Evolutionary conservation across 2,797 vertebrate genomes (phyloP).

Genomic region (Enteromius treurensis): DNA sequence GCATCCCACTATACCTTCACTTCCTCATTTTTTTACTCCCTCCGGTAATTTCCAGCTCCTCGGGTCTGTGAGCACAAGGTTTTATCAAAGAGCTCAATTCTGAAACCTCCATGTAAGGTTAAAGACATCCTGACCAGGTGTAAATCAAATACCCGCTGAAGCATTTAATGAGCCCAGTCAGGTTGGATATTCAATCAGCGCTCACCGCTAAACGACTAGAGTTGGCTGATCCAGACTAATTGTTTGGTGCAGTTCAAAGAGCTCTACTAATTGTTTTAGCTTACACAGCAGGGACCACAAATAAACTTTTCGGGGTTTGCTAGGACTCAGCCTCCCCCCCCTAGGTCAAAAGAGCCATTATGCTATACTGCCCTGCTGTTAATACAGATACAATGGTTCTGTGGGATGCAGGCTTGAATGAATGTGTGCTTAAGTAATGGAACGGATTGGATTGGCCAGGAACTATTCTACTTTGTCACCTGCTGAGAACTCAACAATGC

Average conservation of each 20-base stretch:
- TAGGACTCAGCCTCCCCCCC: constrained; percentile 21
- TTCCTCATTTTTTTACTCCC: constrained; percentile 64
- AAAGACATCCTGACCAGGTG: constrained; percentile 55
- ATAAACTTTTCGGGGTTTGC: constrained; percentile 27
- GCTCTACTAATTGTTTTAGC: constrained; percentile 37
- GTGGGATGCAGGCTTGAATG: constrained; percentile 60
- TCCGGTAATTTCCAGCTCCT: constrained; percentile 70
- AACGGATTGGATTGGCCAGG: constrained; percentile 45
- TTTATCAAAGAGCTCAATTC: constrained; percentile 30
- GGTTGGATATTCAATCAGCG: constrained; percentile 47
- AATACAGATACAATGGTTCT: constrained; percentile 68
- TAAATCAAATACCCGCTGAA: constrained; percentile 63
- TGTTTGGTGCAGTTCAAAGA: constrained; percentile 34
- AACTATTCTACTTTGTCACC: constrained; percentile 62
- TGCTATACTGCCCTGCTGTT: constrained; percentile 29
- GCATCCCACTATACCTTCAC: constrained; percentile 54
- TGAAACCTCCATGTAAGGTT: constrained; percentile 13
- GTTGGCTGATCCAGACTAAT: constrained; percentile 28
- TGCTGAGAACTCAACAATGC: constrained; percentile 66
- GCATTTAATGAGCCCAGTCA: constrained; percentile 59
- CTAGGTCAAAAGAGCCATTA: constrained; percentile 34
- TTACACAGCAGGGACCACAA: constrained; percentile 30
- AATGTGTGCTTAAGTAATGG: constrained; percentile 71
- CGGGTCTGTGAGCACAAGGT: constrained; percentile 62
- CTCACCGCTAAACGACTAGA: not conserved